phyloP scores from a whole-genome alignment of 2,113 vertebrate species.

The Oophaga pumilio region DNA sequence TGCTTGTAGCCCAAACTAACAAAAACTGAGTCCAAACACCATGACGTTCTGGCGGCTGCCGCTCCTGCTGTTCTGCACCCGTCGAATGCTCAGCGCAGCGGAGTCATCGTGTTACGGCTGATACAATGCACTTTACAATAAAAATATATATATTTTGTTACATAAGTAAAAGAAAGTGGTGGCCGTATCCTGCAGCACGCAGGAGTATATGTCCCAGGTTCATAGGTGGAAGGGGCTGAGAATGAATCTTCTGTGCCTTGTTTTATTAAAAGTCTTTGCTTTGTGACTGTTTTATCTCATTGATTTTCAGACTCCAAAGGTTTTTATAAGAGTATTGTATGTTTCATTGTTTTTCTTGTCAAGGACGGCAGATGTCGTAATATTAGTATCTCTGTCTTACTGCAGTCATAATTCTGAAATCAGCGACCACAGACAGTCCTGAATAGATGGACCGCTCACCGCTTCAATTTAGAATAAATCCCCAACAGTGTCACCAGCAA shows the following conservation, averaged over 20 bases:
- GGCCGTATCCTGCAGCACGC: background rate
- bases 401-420: too few relatives aligned
- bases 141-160: background rate
- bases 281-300: background rate
- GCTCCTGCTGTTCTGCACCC: background rate
- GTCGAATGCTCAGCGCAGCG: background rate
- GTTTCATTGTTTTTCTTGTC: too few relatives aligned
- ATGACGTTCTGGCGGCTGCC: background rate
- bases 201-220: background rate
- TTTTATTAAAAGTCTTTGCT: conserved; percentile 21
- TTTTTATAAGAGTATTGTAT: too few relatives aligned
- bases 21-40: background rate
- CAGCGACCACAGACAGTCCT: too few relatives aligned
- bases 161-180: background rate
- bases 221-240: background rate
- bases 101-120: background rate
- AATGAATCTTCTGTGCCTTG: background rate
- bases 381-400: too few relatives aligned
- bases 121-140: conserved; percentile 1
- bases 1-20: background rate
- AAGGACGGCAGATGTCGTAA: too few relatives aligned
- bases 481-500: too few relatives aligned
- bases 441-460: too few relatives aligned
- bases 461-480: too few relatives aligned
- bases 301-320: too few relatives aligned